Conservation (phyloP, 2,113 vertebrate genomes). For the Apteryx owenii region DNA sequence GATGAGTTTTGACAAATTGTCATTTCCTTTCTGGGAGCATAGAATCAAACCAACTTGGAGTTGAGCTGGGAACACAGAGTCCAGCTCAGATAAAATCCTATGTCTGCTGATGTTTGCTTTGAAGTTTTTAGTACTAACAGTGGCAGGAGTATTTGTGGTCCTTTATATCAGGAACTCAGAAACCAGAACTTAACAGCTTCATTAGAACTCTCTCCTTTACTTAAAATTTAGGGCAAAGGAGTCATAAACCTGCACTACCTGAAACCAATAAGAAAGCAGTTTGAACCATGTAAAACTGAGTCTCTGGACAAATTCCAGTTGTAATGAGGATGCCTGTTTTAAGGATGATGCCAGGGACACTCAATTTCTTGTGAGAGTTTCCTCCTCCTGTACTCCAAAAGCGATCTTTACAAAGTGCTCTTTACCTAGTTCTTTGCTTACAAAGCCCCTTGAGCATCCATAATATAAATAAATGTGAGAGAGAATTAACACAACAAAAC, state of each 20-base stretch:
- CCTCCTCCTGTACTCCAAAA: background rate
- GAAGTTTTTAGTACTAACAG: background rate
- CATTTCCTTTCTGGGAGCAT: background rate
- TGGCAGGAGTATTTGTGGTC: background rate
- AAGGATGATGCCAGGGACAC: background rate
- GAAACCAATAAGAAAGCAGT: background rate
- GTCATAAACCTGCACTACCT: background rate
- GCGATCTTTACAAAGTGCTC: background rate
- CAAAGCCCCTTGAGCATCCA: background rate
- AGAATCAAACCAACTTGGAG: background rate
- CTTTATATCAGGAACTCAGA: background rate
- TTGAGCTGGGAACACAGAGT: background rate
- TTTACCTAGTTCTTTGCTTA: background rate
- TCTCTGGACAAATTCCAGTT: background rate
- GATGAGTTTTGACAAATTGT: background rate
- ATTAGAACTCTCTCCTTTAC: background rate
- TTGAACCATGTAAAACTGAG: background rate
- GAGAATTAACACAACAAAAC: background rate
- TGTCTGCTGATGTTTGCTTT: background rate
- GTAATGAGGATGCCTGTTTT: background rate
- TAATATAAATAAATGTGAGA: background rate
- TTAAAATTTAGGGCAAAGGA: background rate
- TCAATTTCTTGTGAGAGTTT: background rate
- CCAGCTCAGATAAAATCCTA: background rate
- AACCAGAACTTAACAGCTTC: background rate